These are phyloP conservation scores for Cheirogaleus medius DNA, from an alignment of 2,113 vertebrate species.

Conservation along the genomic window DNA sequence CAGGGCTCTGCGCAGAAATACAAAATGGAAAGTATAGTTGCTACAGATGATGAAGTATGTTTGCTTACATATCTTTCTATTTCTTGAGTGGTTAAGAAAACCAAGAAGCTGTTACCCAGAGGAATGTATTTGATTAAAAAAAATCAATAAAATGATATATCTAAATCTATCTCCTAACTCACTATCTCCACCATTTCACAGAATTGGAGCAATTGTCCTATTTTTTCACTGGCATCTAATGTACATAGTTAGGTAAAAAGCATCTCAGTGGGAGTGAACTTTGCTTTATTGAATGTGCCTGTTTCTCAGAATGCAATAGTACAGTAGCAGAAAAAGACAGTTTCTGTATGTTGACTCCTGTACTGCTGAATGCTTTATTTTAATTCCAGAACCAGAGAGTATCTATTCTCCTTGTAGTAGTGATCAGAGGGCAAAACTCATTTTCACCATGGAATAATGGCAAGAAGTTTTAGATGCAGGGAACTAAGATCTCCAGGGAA, in stretches of 20 bases:
- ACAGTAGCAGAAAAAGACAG: neutral
- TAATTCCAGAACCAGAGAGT: neutral
- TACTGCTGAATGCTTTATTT: neutral
- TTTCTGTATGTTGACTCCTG: neutral
- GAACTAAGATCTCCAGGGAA: neutral
- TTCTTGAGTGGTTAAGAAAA: slow-evolving; percentile 73
- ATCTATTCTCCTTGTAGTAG: neutral
- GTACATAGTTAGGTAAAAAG: slow-evolving; percentile 20
- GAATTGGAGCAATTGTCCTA: neutral
- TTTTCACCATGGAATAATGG: neutral
- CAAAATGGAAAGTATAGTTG: slow-evolving; percentile 67
- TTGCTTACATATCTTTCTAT: slow-evolving; percentile 65
- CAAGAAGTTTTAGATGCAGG: neutral
- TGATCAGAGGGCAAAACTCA: neutral
- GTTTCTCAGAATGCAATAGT: slow-evolving; percentile 17
- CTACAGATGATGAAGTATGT: slow-evolving; percentile 69
- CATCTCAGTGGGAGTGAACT: slow-evolving; percentile 28
- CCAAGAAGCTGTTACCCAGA: slow-evolving; percentile 50
- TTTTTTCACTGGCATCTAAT: neutral
- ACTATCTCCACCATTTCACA: neutral
- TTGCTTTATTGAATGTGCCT: neutral
- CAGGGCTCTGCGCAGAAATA: slow-evolving; percentile 67
- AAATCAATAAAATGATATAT: slow-evolving; percentile 57
- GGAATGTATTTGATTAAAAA: slow-evolving; percentile 66
- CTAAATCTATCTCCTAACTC: neutral